A percentile compares a stretch with the other conserved stretches of the same genome.
phyloP scores from a whole-genome alignment of 2,888 invertebrate species.

The Phymatocera aterrima region DNA sequence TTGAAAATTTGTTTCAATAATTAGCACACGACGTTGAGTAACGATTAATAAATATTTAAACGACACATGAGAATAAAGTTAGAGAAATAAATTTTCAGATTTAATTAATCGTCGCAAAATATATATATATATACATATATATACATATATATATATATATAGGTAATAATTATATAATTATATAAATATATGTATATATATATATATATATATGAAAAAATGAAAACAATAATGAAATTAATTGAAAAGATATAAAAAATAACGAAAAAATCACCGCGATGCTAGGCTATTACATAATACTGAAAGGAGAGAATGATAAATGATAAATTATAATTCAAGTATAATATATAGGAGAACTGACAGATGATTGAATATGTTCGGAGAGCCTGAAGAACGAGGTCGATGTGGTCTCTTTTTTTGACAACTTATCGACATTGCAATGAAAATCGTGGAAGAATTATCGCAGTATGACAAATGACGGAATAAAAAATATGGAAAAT shows the following conservation, averaged over 20 bases:
- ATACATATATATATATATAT: neutral
- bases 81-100: too few species aligned
- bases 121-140: neutral
- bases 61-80: too few species aligned
- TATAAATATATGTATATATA: neutral
- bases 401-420: neutral
- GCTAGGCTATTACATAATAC: constrained; percentile 34
- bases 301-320: constrained; percentile 17
- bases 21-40: too few species aligned
- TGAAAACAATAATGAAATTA: constrained; percentile 12
- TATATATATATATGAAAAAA: neutral
- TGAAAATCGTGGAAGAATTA: neutral
- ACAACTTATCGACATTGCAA: neutral
- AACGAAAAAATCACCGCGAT: constrained; percentile 34
- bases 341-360: constrained; percentile 36
- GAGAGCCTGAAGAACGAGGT: neutral
- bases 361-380: constrained; percentile 50
- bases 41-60: too few species aligned
- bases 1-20: too few species aligned
- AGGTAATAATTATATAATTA: too few species aligned
- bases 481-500: too few species aligned
- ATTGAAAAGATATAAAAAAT: constrained; percentile 23
- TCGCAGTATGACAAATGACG: neutral
- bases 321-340: neutral
- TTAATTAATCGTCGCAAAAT: too few species aligned